Percentiles rank a stretch among this genome's conserved stretches.
phyloP scores from a whole-genome alignment of 1,140 invertebrate genomes.

The Scaptodrosophila lebanonensis region DNA sequence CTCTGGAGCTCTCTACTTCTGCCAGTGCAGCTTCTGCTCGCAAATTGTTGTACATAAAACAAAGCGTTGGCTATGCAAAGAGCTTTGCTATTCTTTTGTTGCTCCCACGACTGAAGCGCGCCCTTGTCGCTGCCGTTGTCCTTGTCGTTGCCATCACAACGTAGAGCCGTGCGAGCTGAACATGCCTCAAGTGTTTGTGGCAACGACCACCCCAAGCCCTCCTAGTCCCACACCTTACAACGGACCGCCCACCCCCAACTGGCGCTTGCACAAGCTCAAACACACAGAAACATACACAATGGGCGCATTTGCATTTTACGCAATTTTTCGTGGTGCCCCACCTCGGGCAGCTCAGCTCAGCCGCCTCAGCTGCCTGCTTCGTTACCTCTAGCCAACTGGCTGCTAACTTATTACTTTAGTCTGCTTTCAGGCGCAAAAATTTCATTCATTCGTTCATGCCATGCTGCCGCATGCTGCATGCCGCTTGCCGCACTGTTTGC shows the following conservation, averaged over 20 bases:
- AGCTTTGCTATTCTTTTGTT: slow-evolving; percentile 51
- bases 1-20: not conserved
- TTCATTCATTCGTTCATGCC: slow-evolving; percentile 58
- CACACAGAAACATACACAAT: slow-evolving; percentile 31
- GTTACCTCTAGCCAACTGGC: not conserved
- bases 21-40: not conserved
- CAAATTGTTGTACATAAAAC: slow-evolving; percentile 4
- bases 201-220: not conserved
- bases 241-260: slow-evolving; percentile 6
- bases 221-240: not conserved
- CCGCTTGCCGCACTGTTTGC: slow-evolving; percentile 23
- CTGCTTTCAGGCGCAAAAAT: slow-evolving; percentile 68
- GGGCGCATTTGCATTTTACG: slow-evolving; percentile 69
- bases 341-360: too few species aligned
- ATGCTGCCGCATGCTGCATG: slow-evolving; percentile 1
- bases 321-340: slow-evolving; percentile 39
- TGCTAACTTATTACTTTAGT: slow-evolving; percentile 59
- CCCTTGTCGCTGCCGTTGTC: slow-evolving; percentile 29
- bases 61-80: slow-evolving; percentile 20
- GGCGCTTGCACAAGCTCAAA: slow-evolving; percentile 48
- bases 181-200: slow-evolving; percentile 60
- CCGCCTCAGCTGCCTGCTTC: not conserved
- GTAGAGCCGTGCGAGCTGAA: too few species aligned
- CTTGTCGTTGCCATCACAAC: too few species aligned
- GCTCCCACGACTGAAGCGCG: slow-evolving; percentile 22